Percentiles rank a stretch among this genome's conserved stretches.
phyloP scores from a whole-genome alignment of 2,888 invertebrate species.

The Anoplius nigerrimus region DNA sequence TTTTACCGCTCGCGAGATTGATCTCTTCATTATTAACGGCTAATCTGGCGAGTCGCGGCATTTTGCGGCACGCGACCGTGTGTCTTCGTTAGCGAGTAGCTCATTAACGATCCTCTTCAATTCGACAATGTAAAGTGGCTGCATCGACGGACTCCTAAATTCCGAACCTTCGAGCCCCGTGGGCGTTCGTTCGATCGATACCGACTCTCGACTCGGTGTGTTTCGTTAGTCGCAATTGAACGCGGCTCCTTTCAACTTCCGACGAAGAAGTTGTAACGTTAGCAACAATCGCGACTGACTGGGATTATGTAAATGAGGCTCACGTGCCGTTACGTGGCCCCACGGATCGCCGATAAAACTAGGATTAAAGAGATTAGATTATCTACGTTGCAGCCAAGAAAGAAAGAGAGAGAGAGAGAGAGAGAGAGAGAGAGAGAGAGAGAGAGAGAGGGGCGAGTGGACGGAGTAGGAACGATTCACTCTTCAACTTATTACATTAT shows the following conservation, averaged over 20 bases:
- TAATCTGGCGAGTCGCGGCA: not conserved
- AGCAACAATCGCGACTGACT: conserved; percentile 30
- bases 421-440: not conserved
- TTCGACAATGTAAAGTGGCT: not conserved
- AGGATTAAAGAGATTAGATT: conserved; percentile 43
- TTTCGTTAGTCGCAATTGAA: no score
- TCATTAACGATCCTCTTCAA: conserved; percentile 7
- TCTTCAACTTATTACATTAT: conserved; percentile 6
- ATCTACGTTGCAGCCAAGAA: conserved; percentile 9
- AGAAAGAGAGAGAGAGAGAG: conserved; percentile 11
- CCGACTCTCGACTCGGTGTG: no score
- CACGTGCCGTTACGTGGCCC: conserved; percentile 3
- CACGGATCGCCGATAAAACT: conserved; percentile 33
- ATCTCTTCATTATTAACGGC: not conserved
- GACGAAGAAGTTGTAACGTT: no score
- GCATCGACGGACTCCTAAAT: no score
- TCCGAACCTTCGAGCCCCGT: no score
- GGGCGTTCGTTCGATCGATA: no score
- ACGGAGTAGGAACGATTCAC: not conserved
- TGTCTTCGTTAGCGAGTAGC: not conserved
- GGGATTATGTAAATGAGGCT: conserved; percentile 43
- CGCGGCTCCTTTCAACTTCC: no score
- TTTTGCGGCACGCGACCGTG: not conserved
- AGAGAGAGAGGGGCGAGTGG: not conserved
- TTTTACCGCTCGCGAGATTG: not conserved